Conservation (phyloP, 2,113 vertebrate species). For the Hippolais icterina region DNA sequence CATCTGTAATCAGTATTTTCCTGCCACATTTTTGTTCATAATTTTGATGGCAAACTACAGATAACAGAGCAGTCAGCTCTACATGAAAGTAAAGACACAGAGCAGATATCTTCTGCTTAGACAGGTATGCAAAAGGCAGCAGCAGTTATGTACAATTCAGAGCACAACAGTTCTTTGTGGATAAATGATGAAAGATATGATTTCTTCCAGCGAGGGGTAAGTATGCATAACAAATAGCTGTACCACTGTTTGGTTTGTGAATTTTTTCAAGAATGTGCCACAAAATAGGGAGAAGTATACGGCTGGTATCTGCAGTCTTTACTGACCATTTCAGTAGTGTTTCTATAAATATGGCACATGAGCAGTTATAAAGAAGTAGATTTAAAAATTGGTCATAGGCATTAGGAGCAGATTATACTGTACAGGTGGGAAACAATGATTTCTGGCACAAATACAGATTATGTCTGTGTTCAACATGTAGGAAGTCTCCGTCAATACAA, state of each 20-base stretch:
- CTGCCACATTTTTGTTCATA: not conserved
- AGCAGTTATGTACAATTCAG: not conserved
- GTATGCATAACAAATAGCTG: not conserved
- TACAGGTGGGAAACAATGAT: slow-evolving; percentile 42
- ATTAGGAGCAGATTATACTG: slow-evolving; percentile 25
- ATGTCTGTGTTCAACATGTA: not conserved
- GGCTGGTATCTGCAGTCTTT: not conserved
- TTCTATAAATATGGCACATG: not conserved
- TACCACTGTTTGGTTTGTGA: not conserved
- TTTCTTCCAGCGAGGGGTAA: not conserved
- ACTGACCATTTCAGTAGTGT: not conserved
- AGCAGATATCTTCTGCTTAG: not conserved
- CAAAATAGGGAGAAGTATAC: not conserved
- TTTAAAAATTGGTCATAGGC: slow-evolving; percentile 13
- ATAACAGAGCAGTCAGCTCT: not conserved
- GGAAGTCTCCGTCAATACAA: not conserved
- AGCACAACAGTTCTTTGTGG: not conserved
- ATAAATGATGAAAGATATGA: not conserved
- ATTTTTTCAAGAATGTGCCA: not conserved
- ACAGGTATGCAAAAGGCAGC: not conserved
- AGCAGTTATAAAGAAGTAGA: slow-evolving; percentile 1
- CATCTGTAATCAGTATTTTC: not conserved
- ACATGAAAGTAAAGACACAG: not conserved
- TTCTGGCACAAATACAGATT: slow-evolving; percentile 10
- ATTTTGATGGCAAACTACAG: slow-evolving; percentile 1